Conservation (phyloP, 1,140 invertebrate genomes). For the Drosophila ananassae region DNA sequence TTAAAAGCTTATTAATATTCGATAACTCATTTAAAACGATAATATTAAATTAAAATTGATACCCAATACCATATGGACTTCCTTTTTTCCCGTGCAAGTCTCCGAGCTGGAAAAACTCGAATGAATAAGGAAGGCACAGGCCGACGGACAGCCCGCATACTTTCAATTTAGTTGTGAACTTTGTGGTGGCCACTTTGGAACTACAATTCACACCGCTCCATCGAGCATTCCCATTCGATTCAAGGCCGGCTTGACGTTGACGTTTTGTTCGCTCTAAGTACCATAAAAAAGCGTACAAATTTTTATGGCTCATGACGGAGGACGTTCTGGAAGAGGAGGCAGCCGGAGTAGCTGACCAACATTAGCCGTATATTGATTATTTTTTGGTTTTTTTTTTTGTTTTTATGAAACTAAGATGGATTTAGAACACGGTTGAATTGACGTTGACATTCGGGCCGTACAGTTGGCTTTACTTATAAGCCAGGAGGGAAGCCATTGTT, state of each 20-base stretch:
- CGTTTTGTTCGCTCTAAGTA: constrained; percentile 70
- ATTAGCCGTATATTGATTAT: constrained; percentile 63
- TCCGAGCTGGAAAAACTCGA: constrained; percentile 10
- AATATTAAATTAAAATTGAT: not conserved
- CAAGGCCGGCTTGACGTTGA: constrained; percentile 52
- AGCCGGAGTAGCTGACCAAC: constrained; percentile 8
- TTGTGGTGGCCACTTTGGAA: constrained; percentile 34
- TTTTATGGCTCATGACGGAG: constrained; percentile 59
- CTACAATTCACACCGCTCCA: constrained; percentile 48
- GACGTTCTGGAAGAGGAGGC: not conserved
- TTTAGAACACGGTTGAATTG: constrained; percentile 40
- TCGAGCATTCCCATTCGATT: constrained; percentile 43
- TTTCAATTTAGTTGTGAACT: constrained; percentile 59
- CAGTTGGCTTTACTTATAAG: constrained; percentile 18
- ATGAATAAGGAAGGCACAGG: not conserved
- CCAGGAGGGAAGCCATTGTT: constrained; percentile 26
- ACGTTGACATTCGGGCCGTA: constrained; percentile 18
- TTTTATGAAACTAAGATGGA: constrained; percentile 33
- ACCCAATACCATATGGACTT: not conserved
- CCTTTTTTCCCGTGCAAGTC: constrained; percentile 11
- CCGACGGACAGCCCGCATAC: constrained; percentile 8
- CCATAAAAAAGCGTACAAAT: constrained; percentile 72
- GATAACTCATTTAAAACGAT: not conserved
- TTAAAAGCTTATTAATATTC: not conserved
- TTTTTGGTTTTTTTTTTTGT: constrained; percentile 35